Conservation (phyloP, 2,113 vertebrate genomes). For the Passer domesticus region DNA sequence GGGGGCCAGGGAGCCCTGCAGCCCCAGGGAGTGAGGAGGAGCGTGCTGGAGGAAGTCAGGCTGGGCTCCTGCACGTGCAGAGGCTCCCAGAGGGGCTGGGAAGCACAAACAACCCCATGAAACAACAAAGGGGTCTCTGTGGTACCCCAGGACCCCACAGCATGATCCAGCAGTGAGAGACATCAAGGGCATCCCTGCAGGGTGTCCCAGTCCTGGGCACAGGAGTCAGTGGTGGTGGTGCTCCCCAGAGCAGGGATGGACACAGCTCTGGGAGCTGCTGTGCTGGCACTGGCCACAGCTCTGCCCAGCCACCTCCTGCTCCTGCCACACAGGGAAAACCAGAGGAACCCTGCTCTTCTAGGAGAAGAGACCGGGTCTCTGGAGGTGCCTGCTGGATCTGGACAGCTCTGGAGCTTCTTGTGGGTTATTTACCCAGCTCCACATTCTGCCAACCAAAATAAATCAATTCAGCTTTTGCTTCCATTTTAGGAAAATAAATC, state of each 20-base stretch:
- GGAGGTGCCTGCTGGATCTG: background rate
- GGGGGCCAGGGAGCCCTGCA: background rate
- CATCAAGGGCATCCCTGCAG: background rate
- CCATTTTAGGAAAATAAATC: slow-evolving; percentile 56
- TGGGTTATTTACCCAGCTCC: background rate
- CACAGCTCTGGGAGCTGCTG: background rate
- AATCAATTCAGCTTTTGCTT: slow-evolving; percentile 32
- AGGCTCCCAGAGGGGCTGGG: background rate
- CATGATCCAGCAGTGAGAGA: fast-evolving
- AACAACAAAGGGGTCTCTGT: background rate
- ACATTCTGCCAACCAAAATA: slow-evolving; percentile 16
- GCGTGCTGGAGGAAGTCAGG: background rate
- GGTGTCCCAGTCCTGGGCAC: fast-evolving
- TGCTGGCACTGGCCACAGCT: background rate
- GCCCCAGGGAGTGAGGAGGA: background rate
- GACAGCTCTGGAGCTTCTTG: background rate
- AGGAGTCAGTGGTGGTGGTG: fast-evolving
- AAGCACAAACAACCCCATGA: background rate
- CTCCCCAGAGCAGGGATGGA: background rate
- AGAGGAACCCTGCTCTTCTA: fast-evolving
- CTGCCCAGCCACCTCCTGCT: background rate
- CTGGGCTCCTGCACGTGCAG: background rate
- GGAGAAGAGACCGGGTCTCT: fast-evolving
- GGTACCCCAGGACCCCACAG: background rate
- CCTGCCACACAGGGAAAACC: background rate